A percentile compares a stretch with the other conserved stretches of the same genome.
Evolutionary conservation across 2,797 vertebrate species (phyloP).

Genomic region (Chiroxiphia lanceolata): DNA sequence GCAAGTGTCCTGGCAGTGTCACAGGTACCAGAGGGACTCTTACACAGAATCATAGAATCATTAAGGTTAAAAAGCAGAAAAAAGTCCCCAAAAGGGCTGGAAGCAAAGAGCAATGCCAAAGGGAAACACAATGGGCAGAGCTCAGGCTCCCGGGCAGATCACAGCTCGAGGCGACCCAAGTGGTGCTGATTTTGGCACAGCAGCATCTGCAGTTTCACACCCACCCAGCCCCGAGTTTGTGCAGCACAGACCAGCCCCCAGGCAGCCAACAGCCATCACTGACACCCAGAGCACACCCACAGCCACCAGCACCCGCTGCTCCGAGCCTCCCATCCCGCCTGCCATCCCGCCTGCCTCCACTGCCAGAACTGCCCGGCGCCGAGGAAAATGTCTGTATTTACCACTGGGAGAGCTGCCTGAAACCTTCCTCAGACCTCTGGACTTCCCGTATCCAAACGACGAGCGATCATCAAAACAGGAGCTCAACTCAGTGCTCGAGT

Average conservation of each 20-base stretch:
- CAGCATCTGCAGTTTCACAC: not conserved
- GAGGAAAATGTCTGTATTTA: fast-evolving
- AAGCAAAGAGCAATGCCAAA: not conserved
- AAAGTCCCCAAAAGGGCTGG: not conserved
- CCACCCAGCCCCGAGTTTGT: fast-evolving
- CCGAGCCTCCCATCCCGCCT: not conserved
- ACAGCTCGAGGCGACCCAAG: not conserved
- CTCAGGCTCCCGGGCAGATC: fast-evolving
- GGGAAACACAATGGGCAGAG: not conserved
- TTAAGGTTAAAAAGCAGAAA: not conserved
- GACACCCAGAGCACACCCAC: not conserved
- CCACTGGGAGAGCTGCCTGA: not conserved
- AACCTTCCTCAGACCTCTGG: not conserved
- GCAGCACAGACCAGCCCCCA: not conserved
- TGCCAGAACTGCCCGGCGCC: not conserved
- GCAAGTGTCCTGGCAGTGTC: not conserved
- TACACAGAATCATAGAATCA: not conserved
- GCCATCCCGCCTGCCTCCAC: fast-evolving
- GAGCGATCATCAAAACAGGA: fast-evolving
- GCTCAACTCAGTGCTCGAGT: not conserved
- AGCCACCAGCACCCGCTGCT: not conserved
- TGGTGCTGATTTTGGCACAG: not conserved
- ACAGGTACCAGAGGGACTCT: not conserved
- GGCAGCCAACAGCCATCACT: not conserved
- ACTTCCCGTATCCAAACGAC: fast-evolving